phyloP scores from a whole-genome alignment of 2,113 vertebrate genomes.

The Vanacampus margaritifer region DNA sequence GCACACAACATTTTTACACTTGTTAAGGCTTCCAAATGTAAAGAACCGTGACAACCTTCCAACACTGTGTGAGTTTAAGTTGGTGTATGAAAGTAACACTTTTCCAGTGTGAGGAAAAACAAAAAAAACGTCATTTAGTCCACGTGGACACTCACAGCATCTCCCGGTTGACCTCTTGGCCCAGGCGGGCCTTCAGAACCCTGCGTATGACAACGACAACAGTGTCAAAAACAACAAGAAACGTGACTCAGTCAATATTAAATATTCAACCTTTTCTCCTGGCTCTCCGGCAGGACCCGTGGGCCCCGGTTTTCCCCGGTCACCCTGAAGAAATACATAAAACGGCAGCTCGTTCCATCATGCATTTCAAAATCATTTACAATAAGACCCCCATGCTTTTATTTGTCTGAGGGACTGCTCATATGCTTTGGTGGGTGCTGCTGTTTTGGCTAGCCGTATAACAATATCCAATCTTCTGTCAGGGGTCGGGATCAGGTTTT shows the following conservation, averaged over 20 bases:
- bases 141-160: slow-evolving; percentile 60
- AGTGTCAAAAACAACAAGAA: background rate
- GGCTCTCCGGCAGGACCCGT: slow-evolving; percentile 62
- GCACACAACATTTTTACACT: slow-evolving; percentile 20
- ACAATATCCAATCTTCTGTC: no score
- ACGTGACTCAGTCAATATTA: background rate
- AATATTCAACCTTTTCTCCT: slow-evolving; percentile 79
- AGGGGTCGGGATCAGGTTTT: no score
- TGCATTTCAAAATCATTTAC: background rate
- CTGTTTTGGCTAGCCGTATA: no score
- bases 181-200: slow-evolving; percentile 70
- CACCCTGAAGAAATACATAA: slow-evolving; percentile 52
- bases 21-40: background rate
- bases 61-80: no score
- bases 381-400: background rate
- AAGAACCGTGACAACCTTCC: background rate
- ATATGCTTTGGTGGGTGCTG: background rate
- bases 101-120: background rate
- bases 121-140: background rate
- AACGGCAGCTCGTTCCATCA: background rate
- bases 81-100: background rate
- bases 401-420: background rate
- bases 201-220: slow-evolving; percentile 30
- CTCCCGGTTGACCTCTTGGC: slow-evolving; percentile 73
- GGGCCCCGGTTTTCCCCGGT: slow-evolving; percentile 66